phyloP scores from a whole-genome alignment of 2,113 vertebrate species.

The Aepyceros melampus region DNA sequence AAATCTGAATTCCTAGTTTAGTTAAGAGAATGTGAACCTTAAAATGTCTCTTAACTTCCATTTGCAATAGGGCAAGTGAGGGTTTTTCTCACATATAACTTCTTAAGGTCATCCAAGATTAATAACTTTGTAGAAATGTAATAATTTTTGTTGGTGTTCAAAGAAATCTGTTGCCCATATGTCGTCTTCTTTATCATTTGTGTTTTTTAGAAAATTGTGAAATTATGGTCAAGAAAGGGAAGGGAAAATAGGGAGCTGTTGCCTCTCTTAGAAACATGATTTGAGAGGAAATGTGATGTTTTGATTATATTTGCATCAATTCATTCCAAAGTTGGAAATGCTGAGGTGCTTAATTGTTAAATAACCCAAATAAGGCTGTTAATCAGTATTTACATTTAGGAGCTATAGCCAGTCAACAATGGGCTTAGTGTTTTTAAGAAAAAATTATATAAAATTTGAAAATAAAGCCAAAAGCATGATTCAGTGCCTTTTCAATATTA shows the following conservation, averaged over 20 bases:
- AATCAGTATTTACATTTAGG: background rate
- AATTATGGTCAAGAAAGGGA: background rate
- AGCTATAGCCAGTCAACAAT: background rate
- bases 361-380: background rate
- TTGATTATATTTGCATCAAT: background rate
- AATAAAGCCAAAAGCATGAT: background rate
- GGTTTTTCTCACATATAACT: background rate
- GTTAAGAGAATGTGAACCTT: slow-evolving; percentile 1
- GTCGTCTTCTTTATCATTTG: background rate
- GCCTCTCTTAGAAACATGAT: background rate
- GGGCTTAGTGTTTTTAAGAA: background rate
- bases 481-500: background rate
- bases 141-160: background rate
- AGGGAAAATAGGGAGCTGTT: background rate
- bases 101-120: background rate
- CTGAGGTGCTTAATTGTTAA: background rate
- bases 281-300: background rate
- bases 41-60: background rate
- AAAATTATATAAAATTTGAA: background rate
- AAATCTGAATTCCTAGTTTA: slow-evolving; percentile 30
- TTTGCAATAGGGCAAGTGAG: background rate
- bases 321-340: background rate
- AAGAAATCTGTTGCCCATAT: background rate
- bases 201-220: background rate
- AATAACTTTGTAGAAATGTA: background rate